Evolutionary conservation across 2,888 invertebrate species (phyloP), one percentile per base, ranked within the genome.

Genomic region (Pammene aurita): DNA sequence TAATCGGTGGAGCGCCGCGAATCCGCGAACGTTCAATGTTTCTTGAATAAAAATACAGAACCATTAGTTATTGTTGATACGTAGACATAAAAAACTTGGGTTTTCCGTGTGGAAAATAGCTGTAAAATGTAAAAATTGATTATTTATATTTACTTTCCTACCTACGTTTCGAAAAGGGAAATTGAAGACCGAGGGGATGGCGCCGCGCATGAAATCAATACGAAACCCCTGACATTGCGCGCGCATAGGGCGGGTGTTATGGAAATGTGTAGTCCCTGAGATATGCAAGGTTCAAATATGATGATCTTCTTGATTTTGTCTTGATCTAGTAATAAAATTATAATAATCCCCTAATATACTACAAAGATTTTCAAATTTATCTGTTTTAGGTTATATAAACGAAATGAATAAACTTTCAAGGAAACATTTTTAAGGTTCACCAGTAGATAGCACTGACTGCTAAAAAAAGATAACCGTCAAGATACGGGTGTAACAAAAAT

Each of bases 201-300:
- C 73, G 76, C 79, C 81, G 84, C 83, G 83, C 83, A 78, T 77
- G 78, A 76, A 86, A 91, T 92, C 91, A 85, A 92, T 92, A 92
- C 86, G 48, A 74, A 78, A 84, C 85, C 86, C 86, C 86, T 64
- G 72, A 71, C 71, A 75, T 70, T 77, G 90, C 90, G 90, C 87
- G 89, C 90, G 90, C 90, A 90, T 66, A 70, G 73, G 70, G 74
- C 61, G 71, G 67, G 41, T 55, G 18, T 54, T 56, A 60, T 67
- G 67, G 67, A 71, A 71, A 71, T 58, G 44, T 58, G 58, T 63
- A 60, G 46, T 60, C 44, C 60, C 38, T 58, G 13, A 50, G 18
- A 68, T 50, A 50, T 57, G 63, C 42, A 50, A 52, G 38, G 58
- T 48, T 38, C 44, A 58, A 64, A 55, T 64, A n/a, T 34, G 2